A percentile compares a stretch with the other conserved stretches of the same genome.
These are phyloP conservation scores for Linyphia triangularis DNA, from an alignment of 2,888 invertebrate genomes.

Conservation along the genomic window DNA sequence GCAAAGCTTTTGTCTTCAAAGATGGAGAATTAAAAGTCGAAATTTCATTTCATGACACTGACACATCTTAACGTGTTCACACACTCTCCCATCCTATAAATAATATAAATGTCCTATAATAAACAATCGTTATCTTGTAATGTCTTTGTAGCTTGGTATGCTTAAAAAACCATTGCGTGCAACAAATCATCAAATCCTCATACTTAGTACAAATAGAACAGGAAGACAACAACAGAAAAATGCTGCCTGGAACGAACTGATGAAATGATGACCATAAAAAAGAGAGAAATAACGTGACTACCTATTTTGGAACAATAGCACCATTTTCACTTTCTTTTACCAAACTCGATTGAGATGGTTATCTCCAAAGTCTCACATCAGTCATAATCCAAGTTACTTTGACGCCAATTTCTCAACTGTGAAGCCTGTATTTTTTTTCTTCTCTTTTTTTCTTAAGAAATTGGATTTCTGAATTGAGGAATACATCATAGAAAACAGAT, in stretches of 20 bases:
- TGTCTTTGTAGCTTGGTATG: background rate
- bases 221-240: conserved; percentile 2
- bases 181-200: background rate
- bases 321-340: conserved; percentile 34
- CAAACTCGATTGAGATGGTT: background rate
- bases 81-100: background rate
- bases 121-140: background rate
- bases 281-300: conserved; percentile 38
- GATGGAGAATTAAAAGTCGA: too few species aligned
- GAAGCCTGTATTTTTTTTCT: too few species aligned
- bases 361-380: background rate
- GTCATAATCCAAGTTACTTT: background rate
- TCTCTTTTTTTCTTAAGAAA: too few species aligned
- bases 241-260: background rate
- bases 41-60: too few species aligned
- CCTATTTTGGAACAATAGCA: background rate
- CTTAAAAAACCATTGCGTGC: background rate
- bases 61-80: too few species aligned
- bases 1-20: too few species aligned
- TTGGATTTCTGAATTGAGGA: too few species aligned
- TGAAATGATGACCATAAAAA: background rate
- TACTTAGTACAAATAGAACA: conserved; percentile 21
- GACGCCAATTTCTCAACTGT: too few species aligned
- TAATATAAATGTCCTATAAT: background rate
- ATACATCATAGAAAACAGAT: too few species aligned